A percentile compares a stretch with the other conserved stretches of the same genome.
phyloP scores from a whole-genome alignment of 2,888 invertebrate species.

The Sesamia inferens region DNA sequence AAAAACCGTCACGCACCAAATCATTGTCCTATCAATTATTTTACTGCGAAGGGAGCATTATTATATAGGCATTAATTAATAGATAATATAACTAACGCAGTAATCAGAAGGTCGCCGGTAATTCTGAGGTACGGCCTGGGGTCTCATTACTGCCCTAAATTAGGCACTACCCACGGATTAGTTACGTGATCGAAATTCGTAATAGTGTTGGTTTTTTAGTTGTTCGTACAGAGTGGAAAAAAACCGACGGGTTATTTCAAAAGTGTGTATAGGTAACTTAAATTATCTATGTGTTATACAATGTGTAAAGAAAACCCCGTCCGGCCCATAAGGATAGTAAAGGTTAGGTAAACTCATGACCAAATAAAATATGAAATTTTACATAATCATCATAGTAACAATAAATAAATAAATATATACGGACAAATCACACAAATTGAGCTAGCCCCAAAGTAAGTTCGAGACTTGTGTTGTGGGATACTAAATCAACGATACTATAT shows the following conservation, averaged over 20 bases:
- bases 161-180: conserved; percentile 47
- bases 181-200: conserved; percentile 52
- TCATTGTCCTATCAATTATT: conserved; percentile 38
- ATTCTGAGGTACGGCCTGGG: conserved; percentile 30
- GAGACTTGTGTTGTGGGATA: too few species aligned
- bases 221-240: background rate
- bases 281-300: background rate
- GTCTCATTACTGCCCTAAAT: conserved; percentile 54
- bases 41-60: conserved; percentile 41
- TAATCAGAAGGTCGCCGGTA: conserved; percentile 42
- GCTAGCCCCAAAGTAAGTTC: too few species aligned
- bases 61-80: conserved; percentile 42
- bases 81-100: conserved; percentile 51
- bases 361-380: too few species aligned
- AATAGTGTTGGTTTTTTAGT: conserved; percentile 17
- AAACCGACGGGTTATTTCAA: background rate
- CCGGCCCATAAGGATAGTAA: too few species aligned
- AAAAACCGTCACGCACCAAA: conserved; percentile 17
- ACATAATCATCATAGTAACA: too few species aligned
- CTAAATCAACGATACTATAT: too few species aligned
- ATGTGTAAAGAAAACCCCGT: too few species aligned
- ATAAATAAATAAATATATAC: too few species aligned
- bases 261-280: background rate
- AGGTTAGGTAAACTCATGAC: too few species aligned
- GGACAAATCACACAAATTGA: too few species aligned